A percentile compares a stretch with the other conserved stretches of the same genome.
Conservation (phyloP, 2,888 invertebrate species). For the Epiblema foenella region DNA sequence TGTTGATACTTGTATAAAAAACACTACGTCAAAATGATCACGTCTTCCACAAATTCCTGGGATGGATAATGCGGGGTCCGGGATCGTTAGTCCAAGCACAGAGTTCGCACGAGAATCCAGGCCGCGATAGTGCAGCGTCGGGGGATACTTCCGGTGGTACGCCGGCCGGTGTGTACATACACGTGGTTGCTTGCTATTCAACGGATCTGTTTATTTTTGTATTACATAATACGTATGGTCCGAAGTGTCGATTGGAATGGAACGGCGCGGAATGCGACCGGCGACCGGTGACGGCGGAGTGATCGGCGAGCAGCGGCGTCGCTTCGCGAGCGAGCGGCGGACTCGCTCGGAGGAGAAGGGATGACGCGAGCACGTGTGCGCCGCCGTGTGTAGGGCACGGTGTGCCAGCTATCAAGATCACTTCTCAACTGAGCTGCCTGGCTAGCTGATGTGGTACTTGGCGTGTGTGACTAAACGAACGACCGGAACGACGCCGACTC, state of each 20-base stretch:
- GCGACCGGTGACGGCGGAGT: slow-evolving; percentile 42
- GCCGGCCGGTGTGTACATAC: slow-evolving; percentile 61
- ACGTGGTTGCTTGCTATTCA: slow-evolving; percentile 68
- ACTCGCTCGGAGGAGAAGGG: slow-evolving; percentile 65
- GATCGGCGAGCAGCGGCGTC: slow-evolving; percentile 42
- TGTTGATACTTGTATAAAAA: slow-evolving; percentile 13
- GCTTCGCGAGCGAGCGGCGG: slow-evolving; percentile 58
- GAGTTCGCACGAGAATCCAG: slow-evolving; percentile 7
- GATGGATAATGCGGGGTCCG: slow-evolving; percentile 3
- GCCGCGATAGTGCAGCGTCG: slow-evolving; percentile 30
- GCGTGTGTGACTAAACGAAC: slow-evolving; percentile 71
- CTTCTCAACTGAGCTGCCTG: slow-evolving; percentile 68
- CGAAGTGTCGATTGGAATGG: slow-evolving; percentile 49
- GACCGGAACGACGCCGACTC: slow-evolving; percentile 56
- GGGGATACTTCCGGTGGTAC: slow-evolving; percentile 40
- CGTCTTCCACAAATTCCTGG: slow-evolving; percentile 26
- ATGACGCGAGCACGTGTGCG: slow-evolving; percentile 73
- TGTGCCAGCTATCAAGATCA: slow-evolving; percentile 73
- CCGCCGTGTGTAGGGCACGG: slow-evolving; percentile 65
- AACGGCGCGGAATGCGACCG: slow-evolving; percentile 47
- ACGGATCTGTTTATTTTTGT: slow-evolving; percentile 66
- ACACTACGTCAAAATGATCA: slow-evolving; percentile 30
- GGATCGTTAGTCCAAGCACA: slow-evolving; percentile 5
- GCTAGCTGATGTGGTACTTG: slow-evolving; percentile 54
- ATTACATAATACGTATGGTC: slow-evolving; percentile 70